These are phyloP conservation scores for Candidula unifasciata DNA, from an alignment of 2,888 invertebrate genomes.

Conservation along the genomic window DNA sequence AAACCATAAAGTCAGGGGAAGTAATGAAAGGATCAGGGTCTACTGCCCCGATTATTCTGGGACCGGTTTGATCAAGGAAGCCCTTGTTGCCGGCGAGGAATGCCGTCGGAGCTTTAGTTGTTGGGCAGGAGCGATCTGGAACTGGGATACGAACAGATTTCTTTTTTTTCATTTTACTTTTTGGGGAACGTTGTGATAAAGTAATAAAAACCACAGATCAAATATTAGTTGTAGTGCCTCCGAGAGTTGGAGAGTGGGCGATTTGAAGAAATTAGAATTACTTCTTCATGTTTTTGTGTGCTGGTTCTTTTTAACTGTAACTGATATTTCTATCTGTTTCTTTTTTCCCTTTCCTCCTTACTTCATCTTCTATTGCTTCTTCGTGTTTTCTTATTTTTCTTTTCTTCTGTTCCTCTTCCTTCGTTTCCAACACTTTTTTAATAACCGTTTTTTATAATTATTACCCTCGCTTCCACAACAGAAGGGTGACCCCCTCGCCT, in stretches of 20 bases:
- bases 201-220: too few species aligned
- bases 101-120: not conserved
- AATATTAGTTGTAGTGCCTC: too few species aligned
- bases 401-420: not conserved
- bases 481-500: too few species aligned
- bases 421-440: not conserved
- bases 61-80: slow-evolving; percentile 36
- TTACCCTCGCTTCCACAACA: not conserved
- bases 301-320: not conserved
- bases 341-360: too few species aligned
- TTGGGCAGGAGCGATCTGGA: not conserved
- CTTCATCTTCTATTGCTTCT: not conserved
- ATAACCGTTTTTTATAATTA: too few species aligned
- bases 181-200: too few species aligned
- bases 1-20: slow-evolving; percentile 43
- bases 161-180: too few species aligned
- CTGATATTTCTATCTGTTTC: not conserved
- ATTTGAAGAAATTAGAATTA: not conserved
- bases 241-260: not conserved
- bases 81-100: slow-evolving; percentile 10
- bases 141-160: not conserved
- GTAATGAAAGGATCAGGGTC: slow-evolving; percentile 49
- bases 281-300: not conserved
- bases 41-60: slow-evolving; percentile 16
- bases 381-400: not conserved